These are phyloP conservation scores for Cinclus cinclus DNA, from an alignment of 2,113 vertebrate genomes.

Conservation along the genomic window DNA sequence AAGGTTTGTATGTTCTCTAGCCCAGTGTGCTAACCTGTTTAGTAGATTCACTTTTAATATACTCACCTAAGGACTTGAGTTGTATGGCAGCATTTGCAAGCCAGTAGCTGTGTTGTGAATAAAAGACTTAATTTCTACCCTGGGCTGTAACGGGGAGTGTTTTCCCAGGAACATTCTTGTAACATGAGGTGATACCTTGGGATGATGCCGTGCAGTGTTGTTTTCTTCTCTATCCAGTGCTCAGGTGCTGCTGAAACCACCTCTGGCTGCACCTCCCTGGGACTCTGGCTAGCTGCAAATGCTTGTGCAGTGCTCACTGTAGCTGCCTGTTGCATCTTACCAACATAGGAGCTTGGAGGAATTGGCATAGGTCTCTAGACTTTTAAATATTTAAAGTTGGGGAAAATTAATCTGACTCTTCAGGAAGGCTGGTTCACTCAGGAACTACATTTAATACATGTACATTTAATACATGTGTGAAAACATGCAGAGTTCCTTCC, in stretches of 20 bases:
- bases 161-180: not conserved
- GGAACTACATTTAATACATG: not conserved
- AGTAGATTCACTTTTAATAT: not conserved
- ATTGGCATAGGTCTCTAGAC: not conserved
- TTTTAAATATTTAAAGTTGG: not conserved
- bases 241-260: not conserved
- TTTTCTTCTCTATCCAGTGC: not conserved
- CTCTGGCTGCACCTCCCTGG: not conserved
- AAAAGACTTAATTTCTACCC: not conserved
- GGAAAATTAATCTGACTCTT: not conserved
- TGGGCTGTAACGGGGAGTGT: not conserved
- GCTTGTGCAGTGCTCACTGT: not conserved
- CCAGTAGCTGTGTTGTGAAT: not conserved
- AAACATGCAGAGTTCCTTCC: not conserved
- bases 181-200: not conserved
- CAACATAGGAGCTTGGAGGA: not conserved
- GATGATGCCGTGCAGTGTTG: not conserved
- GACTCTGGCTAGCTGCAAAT: not conserved
- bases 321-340: not conserved
- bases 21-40: not conserved
- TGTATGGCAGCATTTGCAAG: not conserved
- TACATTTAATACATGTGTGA: not conserved
- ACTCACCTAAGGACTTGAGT: not conserved
- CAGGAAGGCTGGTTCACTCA: not conserved
- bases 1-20: not conserved